Base-by-base conservation (phyloP, 2,888 invertebrate species). In the Nowickia ferox region DNA sequence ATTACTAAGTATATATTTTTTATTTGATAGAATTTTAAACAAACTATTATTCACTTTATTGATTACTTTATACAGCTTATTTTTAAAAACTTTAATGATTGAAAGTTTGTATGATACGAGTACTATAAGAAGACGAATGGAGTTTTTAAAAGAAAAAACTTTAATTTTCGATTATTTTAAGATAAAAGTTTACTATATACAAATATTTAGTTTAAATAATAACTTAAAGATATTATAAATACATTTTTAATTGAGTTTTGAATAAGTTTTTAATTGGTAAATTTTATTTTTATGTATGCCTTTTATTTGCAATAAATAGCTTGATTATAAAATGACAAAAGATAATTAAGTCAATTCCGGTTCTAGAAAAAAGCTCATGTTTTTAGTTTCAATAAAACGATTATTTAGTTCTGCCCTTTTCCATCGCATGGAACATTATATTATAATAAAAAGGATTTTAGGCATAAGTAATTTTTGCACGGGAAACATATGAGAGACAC, bases 361-460 rank as follows among this genome's bases (percentile, higher is more conserved):
- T 80, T 40, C 42, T 63, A 76, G 63, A 46, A 71, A 76, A 48
- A 84, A 84, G 84, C 84, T 80, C 80, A 51, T 84, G 68, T 46
- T 48, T 42, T 65, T n/a, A 40, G 42, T 74, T 63, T 74, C 6
- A 63, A 63, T 63, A n/a, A 59, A 40, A n/a, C 5, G 6, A 15
- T 53, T 30, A 30, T 53, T n/a, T 57, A 30, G 8, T 61, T 61
- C 53, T 42, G 55, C 5, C 10, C 13, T 17, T 19, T n/a, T 30
- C 44, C n/a, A n/a, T n/a, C n/a, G n/a, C n/a, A n/a, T n/a, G n/a
- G n/a, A 19, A 71, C 40, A n/a, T 48, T 42, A 63, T 51, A 10
- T 3, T 10, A 30, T 10, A 40, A 61, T 10, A 61, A 11, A 19
- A 13, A 8, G 0, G 6, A 19, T 19, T 63, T 44, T 13, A 11